phyloP scores from a whole-genome alignment of 2,888 invertebrate species.

The Digitonthophagus gazella region DNA sequence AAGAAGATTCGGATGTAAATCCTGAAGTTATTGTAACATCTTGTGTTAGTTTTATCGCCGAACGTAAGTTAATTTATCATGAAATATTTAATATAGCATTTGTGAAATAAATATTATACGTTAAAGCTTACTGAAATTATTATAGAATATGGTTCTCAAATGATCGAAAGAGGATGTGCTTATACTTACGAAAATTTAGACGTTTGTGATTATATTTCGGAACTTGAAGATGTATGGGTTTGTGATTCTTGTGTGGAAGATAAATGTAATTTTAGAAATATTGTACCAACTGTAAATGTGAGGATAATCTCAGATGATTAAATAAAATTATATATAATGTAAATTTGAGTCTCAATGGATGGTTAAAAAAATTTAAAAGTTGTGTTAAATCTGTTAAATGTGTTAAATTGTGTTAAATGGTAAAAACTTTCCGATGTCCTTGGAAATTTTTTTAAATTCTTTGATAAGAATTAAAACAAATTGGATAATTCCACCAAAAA shows the following conservation, averaged over 20 bases:
- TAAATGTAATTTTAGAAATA: constrained; percentile 16
- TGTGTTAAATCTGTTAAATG: too few relatives aligned
- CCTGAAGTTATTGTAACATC: constrained; percentile 18
- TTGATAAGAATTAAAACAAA: too few relatives aligned
- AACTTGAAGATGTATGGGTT: constrained; percentile 3
- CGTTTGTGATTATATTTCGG: constrained; percentile 23
- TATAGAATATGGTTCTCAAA: constrained; percentile 20
- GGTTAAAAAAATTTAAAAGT: too few relatives aligned
- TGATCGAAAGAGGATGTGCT: constrained; percentile 24
- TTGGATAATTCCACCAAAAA: too few relatives aligned
- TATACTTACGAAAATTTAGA: constrained; percentile 24
- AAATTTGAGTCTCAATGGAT: not conserved
- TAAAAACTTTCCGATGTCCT: too few relatives aligned
- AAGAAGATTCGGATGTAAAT: constrained; percentile 1
- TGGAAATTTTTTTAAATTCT: too few relatives aligned
- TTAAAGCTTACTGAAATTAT: not conserved
- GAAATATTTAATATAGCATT: not conserved
- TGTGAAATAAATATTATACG: not conserved
- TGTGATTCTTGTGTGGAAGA: constrained; percentile 20
- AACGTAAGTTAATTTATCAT: constrained; percentile 13
- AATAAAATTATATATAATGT: not conserved
- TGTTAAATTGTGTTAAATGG: too few relatives aligned
- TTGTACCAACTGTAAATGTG: not conserved
- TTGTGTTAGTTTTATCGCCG: constrained; percentile 18
- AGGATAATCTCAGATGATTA: constrained; percentile 2